Conservation (phyloP, 2,113 vertebrate species). For the Macrotis lagotis region DNA sequence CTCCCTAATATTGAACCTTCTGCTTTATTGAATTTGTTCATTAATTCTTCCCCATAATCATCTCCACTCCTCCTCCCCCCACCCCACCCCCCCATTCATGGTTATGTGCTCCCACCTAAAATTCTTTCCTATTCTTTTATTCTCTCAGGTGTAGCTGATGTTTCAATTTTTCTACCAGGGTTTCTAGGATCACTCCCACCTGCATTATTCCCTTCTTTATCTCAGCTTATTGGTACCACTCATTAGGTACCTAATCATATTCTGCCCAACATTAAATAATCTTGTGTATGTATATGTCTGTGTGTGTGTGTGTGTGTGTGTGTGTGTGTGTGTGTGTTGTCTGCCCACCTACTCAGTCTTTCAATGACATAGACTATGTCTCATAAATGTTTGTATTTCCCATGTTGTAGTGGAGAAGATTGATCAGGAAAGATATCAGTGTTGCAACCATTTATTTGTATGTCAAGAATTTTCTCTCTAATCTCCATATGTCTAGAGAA, state of each 20-base stretch:
- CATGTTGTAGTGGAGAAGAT: neutral
- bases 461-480: slow-evolving; percentile 28
- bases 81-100: neutral
- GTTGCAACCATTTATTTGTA: neutral
- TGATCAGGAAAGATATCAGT: slow-evolving; percentile 16
- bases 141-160: neutral
- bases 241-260: neutral
- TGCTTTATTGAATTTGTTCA: neutral
- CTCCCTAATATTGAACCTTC: slow-evolving; percentile 23
- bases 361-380: neutral
- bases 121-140: slow-evolving; percentile 13
- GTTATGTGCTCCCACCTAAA: neutral
- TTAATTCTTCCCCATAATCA: neutral
- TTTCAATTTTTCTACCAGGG: neutral
- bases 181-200: neutral
- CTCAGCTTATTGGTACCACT: neutral
- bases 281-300: neutral
- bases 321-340: neutral
- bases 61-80: neutral
- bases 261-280: neutral
- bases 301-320: neutral
- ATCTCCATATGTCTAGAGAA: neutral
- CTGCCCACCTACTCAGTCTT: neutral
- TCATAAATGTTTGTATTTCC: neutral
- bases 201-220: neutral